Evolutionary conservation across 2,797 vertebrate genomes (phyloP).

Genomic region (Periparus ater): DNA sequence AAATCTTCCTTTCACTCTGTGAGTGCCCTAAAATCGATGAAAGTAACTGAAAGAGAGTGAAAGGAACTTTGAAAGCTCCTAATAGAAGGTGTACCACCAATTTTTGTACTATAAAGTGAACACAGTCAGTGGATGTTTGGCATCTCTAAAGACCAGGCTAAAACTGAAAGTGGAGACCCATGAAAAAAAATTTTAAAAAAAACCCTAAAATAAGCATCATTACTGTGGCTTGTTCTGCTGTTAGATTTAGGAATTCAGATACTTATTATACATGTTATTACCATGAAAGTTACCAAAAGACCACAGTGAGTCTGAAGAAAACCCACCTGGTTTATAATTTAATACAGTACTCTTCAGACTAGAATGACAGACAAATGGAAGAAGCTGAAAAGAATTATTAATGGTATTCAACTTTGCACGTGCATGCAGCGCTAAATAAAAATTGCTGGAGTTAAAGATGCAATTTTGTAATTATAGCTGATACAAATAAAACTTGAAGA

Average conservation of each 20-base stretch:
- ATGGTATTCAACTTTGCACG: fast-evolving
- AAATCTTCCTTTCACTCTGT: not conserved
- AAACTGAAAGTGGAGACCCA: not conserved
- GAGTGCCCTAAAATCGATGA: not conserved
- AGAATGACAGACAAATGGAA: not conserved
- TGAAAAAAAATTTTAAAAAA: not conserved
- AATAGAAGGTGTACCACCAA: not conserved
- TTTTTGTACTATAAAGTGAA: not conserved
- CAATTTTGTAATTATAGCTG: not conserved
- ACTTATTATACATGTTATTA: not conserved
- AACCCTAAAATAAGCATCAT: not conserved
- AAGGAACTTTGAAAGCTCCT: not conserved
- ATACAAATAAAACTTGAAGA: not conserved
- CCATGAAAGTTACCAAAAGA: not conserved
- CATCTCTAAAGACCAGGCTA: not conserved
- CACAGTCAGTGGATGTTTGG: not conserved
- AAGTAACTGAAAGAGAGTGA: not conserved
- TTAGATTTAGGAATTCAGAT: not conserved
- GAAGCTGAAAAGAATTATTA: not conserved
- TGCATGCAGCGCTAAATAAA: not conserved
- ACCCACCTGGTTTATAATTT: not conserved
- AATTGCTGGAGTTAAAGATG: not conserved
- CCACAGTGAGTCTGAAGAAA: not conserved
- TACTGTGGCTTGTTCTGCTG: not conserved
- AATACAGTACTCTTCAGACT: not conserved